These are phyloP conservation scores for Amphiura filiformis DNA, from an alignment of 35 echinoderm and acorn worm genomes.

Conservation along the genomic window DNA sequence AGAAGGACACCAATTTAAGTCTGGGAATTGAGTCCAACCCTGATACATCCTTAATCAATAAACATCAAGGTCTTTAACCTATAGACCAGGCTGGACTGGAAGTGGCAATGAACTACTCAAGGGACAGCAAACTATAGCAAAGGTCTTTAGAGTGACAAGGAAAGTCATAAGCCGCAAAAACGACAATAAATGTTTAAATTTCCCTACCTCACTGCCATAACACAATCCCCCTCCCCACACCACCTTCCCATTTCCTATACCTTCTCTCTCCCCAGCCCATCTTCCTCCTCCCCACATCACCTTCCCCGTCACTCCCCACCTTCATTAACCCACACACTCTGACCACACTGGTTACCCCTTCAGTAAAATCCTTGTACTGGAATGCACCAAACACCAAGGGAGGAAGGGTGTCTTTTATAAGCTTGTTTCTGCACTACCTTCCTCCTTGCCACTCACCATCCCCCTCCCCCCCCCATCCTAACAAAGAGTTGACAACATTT, in stretches of 20 bases:
- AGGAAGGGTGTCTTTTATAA: slow-evolving; percentile 92
- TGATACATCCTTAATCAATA: too few species aligned
- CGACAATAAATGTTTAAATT: too few species aligned
- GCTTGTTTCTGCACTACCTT: slow-evolving; percentile 74
- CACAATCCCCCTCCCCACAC: background rate
- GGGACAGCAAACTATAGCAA: too few species aligned
- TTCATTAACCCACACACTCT: background rate
- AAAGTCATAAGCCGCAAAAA: too few species aligned
- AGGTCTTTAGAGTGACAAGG: too few species aligned
- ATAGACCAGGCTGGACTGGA: too few species aligned
- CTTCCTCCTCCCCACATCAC: background rate
- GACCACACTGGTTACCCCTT: slow-evolving; percentile 66
- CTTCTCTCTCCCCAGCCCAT: background rate
- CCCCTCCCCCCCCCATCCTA: too few species aligned
- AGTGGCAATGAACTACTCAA: too few species aligned
- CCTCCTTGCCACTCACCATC: background rate
- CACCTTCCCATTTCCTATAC: background rate
- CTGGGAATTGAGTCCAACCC: too few species aligned
- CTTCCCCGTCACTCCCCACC: background rate
- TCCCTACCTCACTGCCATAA: background rate
- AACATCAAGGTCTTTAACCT: too few species aligned
- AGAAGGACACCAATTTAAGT: too few species aligned
- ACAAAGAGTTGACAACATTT: too few species aligned
- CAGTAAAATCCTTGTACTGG: slow-evolving; percentile 80
- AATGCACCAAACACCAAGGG: slow-evolving; percentile 82